These are phyloP conservation scores for Hylaea fasciaria DNA, from an alignment of 2,888 invertebrate genomes.

Conservation along the genomic window DNA sequence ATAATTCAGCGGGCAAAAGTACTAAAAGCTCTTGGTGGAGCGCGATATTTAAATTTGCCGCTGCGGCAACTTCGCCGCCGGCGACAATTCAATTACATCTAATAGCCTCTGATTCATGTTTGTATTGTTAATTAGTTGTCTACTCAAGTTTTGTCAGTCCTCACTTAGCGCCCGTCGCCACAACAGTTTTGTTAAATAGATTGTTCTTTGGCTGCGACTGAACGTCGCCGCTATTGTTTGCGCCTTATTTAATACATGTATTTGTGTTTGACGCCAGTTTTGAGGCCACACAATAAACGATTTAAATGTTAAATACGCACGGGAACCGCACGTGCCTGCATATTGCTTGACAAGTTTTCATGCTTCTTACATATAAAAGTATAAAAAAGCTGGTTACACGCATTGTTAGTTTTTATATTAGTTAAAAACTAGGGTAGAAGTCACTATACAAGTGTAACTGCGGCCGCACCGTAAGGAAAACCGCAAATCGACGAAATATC, in stretches of 20 bases:
- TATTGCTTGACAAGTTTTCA: too few species aligned
- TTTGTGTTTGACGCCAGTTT: constrained; percentile 47
- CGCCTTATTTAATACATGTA: constrained; percentile 65
- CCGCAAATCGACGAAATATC: constrained; percentile 64
- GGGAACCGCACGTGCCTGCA: too few species aligned
- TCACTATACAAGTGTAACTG: constrained; percentile 42
- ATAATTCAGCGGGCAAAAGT: constrained; percentile 60
- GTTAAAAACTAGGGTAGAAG: constrained; percentile 34
- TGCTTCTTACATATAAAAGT: too few species aligned
- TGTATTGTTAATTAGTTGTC: constrained; percentile 84
- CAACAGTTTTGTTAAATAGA: constrained; percentile 74
- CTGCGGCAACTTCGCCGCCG: constrained; percentile 77
- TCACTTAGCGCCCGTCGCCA: constrained; percentile 65
- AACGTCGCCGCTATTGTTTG: constrained; percentile 67
- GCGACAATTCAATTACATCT: constrained; percentile 84
- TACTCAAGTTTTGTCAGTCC: constrained; percentile 83
- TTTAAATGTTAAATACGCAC: constrained; percentile 7
- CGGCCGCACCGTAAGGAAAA: constrained; percentile 47
- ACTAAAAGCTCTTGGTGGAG: constrained; percentile 71
- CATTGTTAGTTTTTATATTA: too few species aligned
- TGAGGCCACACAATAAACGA: constrained; percentile 38
- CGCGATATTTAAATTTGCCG: constrained; percentile 81
- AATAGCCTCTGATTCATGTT: constrained; percentile 85
- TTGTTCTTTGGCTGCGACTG: constrained; percentile 69
- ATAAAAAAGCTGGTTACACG: too few species aligned